Evolutionary conservation across 1,140 invertebrate genomes (phyloP), one percentile per base, ranked within the genome.

Genomic region (Drosophila varians): DNA sequence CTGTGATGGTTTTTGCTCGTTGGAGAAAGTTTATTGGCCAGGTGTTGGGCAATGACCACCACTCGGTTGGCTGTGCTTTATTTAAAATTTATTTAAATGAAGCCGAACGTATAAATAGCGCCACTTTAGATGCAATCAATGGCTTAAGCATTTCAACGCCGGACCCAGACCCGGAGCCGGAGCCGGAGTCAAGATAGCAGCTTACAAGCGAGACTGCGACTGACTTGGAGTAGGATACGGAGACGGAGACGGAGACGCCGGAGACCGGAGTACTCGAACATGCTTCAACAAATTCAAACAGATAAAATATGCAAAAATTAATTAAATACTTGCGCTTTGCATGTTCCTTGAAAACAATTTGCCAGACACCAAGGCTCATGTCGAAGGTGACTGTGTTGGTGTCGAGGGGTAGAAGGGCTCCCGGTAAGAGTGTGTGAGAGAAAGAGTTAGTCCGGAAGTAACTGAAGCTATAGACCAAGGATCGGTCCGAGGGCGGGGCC

Each of bases 271-370:
- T 77, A 69, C 80, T 84, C 73, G 62, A 73, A 84, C 82, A 84
- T 84, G 80, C 76, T 80, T 87, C 80, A 84, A 76, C 82, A 86
- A 86, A 86, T 87, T 86, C 82, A 86, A 86, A 86, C 77, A 86
- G 82, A 87, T 86, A 86, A 86, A 84, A 86, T 87, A 86, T 86
- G 82, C 82, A 86, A 86, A 86, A 86, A 86, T 86, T 86, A 86
- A 86, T 86, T 86, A 86, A 86, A 86, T 86, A 86, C 82, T 84
- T 87, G 82, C 82, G 82, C 82, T 86, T 86, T 87, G 82, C 82
- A 86, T 87, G 82, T 87, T 87, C 77, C 82, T 86, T 87, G 82
- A 86, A 86, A 86, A 86, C 82, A 86, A 86, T 86, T 86, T 86
- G 82, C 82, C 80, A 84, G 80, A 84, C 80, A 84, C 80, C 82